Percentiles rank a stretch among this genome's conserved stretches.
Conservation (phyloP, 2,888 invertebrate species). For the Acronicta psi region DNA sequence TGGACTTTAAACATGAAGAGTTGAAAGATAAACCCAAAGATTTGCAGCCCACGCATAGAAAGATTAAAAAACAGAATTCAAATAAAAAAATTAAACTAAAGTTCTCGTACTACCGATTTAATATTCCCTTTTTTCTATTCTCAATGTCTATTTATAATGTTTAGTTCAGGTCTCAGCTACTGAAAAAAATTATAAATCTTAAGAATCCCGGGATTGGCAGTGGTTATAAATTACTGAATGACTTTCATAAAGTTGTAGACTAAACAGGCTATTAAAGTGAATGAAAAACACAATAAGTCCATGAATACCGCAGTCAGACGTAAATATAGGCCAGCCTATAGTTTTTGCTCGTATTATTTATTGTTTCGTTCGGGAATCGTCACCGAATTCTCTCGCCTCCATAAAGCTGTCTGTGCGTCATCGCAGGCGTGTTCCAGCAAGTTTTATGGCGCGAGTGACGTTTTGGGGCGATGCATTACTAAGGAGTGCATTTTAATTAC, state of each 20-base stretch:
- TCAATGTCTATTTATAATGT: too few species aligned
- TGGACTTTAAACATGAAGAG: slow-evolving; percentile 49
- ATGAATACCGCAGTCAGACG: neutral
- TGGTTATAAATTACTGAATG: too few species aligned
- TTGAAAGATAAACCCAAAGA: slow-evolving; percentile 16
- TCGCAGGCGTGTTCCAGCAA: slow-evolving; percentile 77
- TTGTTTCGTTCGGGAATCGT: slow-evolving; percentile 30
- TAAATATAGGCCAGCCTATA: slow-evolving; percentile 24
- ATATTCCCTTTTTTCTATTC: too few species aligned
- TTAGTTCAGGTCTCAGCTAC: too few species aligned
- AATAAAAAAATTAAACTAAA: too few species aligned
- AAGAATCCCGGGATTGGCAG: too few species aligned
- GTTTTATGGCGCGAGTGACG: slow-evolving; percentile 77
- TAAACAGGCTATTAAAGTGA: too few species aligned
- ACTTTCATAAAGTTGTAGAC: too few species aligned
- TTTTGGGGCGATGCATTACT: slow-evolving; percentile 48
- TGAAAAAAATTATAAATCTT: too few species aligned
- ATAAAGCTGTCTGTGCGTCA: slow-evolving; percentile 83
- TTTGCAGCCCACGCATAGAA: slow-evolving; percentile 5
- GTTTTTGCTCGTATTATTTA: slow-evolving; percentile 34
- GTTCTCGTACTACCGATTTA: too few species aligned
- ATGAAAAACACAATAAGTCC: neutral
- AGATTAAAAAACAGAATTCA: too few species aligned
- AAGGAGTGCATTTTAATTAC: slow-evolving; percentile 56
- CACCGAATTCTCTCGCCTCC: slow-evolving; percentile 63